Evolutionary conservation across 92 coral and sea anemone species (phyloP).

Genomic region (Blastomussa wellsi): DNA sequence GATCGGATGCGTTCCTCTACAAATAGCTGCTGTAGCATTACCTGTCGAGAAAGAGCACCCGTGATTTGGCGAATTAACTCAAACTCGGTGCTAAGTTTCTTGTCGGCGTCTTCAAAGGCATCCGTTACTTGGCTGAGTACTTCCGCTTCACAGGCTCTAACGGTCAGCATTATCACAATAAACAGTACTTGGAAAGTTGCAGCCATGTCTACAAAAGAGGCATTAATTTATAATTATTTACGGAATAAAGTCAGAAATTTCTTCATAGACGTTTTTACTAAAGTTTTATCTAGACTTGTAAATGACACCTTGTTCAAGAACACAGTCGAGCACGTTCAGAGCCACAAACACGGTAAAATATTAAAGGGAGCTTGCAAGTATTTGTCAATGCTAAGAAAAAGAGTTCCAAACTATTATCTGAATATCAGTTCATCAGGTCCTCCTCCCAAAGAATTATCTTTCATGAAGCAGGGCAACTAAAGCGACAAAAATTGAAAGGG

Average conservation of each 20-base stretch:
- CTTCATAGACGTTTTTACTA: not conserved
- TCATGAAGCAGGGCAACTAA: no score
- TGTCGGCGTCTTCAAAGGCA: constrained; percentile 17
- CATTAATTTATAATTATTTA: not conserved
- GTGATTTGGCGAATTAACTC: constrained; percentile 33
- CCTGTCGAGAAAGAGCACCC: constrained; percentile 72
- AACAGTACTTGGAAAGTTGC: not conserved
- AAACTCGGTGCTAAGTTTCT: constrained; percentile 15
- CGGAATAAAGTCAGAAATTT: not conserved
- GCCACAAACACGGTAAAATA: no score
- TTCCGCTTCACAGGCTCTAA: not conserved
- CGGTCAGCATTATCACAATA: not conserved
- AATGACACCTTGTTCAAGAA: no score
- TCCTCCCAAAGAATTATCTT: no score
- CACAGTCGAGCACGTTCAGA: no score
- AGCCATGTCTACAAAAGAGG: constrained; percentile 4
- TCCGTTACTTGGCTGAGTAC: not conserved
- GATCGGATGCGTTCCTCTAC: constrained; percentile 79
- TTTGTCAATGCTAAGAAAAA: no score
- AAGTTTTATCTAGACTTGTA: no score
- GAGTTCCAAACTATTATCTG: no score
- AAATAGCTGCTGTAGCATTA: constrained; percentile 77
- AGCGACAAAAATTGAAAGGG: no score
- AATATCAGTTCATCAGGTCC: no score
- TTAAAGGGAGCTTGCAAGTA: no score